Evolutionary conservation across 2,797 vertebrate genomes (phyloP).

Genomic region (Myoxocephalus aenaeus): DNA sequence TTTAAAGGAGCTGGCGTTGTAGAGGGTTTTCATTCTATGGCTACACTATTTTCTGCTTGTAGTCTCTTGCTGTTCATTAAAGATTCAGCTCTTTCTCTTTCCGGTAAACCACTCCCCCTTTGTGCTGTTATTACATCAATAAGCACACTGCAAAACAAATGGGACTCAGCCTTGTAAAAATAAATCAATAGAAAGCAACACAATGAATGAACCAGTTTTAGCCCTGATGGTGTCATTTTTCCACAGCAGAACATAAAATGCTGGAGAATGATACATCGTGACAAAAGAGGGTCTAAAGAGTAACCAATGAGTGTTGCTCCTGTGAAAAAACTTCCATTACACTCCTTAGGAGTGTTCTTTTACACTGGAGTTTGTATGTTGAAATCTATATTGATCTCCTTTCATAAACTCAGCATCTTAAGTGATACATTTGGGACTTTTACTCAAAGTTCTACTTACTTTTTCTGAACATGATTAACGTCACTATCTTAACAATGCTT

Average conservation of each 20-base stretch:
- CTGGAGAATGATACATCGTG: not conserved
- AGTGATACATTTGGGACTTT: not conserved
- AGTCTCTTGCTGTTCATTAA: not conserved
- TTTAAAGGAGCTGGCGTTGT: not conserved
- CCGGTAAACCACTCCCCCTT: not conserved
- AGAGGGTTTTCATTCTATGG: slow-evolving; percentile 2
- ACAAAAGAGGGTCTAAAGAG: not conserved
- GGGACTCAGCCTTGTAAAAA: not conserved
- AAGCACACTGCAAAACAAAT: not conserved
- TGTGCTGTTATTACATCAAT: slow-evolving; percentile 5
- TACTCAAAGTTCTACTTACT: not conserved
- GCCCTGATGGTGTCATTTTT: slow-evolving; percentile 1
- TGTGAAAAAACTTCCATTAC: no score
- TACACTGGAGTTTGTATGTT: not conserved
- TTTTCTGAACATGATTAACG: not conserved
- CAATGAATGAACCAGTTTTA: slow-evolving; percentile 15
- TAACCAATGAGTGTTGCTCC: not conserved
- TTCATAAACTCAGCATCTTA: not conserved
- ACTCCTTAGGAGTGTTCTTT: not conserved
- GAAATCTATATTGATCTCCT: not conserved
- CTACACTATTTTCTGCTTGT: not conserved
- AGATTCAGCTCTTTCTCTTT: not conserved
- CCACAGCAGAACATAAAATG: not conserved
- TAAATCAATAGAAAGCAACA: slow-evolving; percentile 13
- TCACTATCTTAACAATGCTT: not conserved